Percentiles rank a stretch among this genome's conserved stretches.
phyloP scores from a whole-genome alignment of 2,888 invertebrate genomes.

The Luffia ferchaultella region DNA sequence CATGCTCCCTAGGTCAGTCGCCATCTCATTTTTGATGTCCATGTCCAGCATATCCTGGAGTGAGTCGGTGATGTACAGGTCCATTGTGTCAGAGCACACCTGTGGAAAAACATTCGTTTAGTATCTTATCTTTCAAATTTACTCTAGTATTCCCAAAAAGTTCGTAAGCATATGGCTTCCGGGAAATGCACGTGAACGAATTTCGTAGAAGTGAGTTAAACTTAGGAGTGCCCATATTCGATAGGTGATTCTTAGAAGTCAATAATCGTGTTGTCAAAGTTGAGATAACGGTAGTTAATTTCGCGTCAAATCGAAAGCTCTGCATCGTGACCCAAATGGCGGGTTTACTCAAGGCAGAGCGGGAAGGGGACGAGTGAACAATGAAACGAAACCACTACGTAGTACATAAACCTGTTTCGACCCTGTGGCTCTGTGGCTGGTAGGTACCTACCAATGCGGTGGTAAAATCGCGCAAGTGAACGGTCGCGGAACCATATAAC shows the following conservation, averaged over 20 bases:
- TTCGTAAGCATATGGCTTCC: background rate
- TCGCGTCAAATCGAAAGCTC: background rate
- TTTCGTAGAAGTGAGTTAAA: too few relatives aligned
- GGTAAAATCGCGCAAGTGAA: too few relatives aligned
- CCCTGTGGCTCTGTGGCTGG: conserved; percentile 43
- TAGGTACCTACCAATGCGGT: background rate
- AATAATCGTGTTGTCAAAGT: background rate
- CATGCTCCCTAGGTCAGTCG: conserved; percentile 77
- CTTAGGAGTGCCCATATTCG: too few relatives aligned
- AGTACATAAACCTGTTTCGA: conserved; percentile 55
- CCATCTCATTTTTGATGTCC: conserved; percentile 88
- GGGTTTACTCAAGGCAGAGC: too few relatives aligned
- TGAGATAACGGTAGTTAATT: background rate
- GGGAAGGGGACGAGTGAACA: conserved; percentile 19
- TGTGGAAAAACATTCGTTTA: conserved; percentile 32
- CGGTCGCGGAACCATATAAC: too few relatives aligned
- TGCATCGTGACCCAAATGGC: background rate
- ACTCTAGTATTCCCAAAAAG: background rate
- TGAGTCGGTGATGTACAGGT: conserved; percentile 73
- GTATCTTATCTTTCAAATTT: background rate
- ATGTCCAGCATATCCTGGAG: conserved; percentile 91
- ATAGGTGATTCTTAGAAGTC: background rate
- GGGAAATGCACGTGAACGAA: background rate
- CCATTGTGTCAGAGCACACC: conserved; percentile 66
- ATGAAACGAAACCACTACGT: conserved; percentile 45